phyloP scores from a whole-genome alignment of 2,113 vertebrate genomes.

The Maccullochella peelii region DNA sequence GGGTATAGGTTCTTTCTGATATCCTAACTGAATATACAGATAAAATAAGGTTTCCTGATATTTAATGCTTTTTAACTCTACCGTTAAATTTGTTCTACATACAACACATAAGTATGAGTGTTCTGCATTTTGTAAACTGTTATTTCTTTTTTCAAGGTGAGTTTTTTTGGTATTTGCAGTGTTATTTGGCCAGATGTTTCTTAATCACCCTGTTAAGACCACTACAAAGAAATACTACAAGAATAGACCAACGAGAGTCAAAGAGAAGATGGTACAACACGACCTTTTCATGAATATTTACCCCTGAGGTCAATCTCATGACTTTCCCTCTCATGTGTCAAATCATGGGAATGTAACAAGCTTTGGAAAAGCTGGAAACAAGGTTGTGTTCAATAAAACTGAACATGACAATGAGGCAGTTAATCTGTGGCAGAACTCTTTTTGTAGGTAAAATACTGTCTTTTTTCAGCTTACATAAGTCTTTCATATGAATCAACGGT shows the following conservation, averaged over 20 bases:
- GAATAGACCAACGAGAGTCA: background rate
- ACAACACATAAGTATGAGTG: background rate
- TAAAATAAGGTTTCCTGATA: too few species aligned
- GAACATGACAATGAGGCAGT: background rate
- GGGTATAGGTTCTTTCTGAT: too few species aligned
- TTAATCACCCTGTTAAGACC: background rate
- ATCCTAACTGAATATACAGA: too few species aligned
- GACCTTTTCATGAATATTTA: slow-evolving; percentile 1
- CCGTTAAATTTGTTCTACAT: too few species aligned
- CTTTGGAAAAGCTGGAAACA: slow-evolving; percentile 5
- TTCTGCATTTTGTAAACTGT: background rate
- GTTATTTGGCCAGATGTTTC: background rate
- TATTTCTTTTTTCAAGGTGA: background rate
- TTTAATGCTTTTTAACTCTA: too few species aligned
- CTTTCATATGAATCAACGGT: background rate
- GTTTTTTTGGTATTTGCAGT: background rate
- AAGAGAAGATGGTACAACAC: slow-evolving; percentile 18
- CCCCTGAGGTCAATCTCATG: slow-evolving; percentile 57
- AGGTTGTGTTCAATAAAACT: background rate
- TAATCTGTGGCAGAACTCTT: background rate
- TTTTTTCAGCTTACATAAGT: background rate
- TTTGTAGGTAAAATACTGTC: background rate
- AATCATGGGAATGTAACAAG: slow-evolving; percentile 27
- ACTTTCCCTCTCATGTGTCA: slow-evolving; percentile 51
- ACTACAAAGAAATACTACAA: background rate